Percentiles rank a stretch among this genome's conserved stretches.
phyloP scores from a whole-genome alignment of 1,140 invertebrate genomes.

The Diploscapter pachys region DNA sequence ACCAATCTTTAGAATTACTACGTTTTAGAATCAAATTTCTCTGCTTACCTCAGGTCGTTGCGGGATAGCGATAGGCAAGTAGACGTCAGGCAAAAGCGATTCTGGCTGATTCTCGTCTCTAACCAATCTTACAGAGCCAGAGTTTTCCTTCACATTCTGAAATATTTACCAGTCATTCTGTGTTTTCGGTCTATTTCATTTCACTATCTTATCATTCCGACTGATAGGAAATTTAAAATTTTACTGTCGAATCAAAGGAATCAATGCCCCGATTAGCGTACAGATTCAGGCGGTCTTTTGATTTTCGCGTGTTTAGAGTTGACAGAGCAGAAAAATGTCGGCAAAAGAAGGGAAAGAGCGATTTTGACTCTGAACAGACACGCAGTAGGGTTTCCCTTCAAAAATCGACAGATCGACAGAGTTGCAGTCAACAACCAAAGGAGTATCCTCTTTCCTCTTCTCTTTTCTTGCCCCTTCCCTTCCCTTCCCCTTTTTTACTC shows the following conservation, averaged over 20 bases:
- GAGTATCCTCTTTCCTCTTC: background rate
- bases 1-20: too few species aligned
- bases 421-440: background rate
- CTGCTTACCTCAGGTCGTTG: constrained; percentile 41
- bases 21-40: too few species aligned
- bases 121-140: constrained; percentile 51
- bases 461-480: background rate
- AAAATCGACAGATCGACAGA: background rate
- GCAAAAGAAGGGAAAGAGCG: background rate
- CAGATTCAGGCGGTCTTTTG: background rate
- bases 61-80: constrained; percentile 53
- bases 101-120: constrained; percentile 54
- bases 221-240: constrained; percentile 10
- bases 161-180: background rate
- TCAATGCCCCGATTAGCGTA: background rate
- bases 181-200: constrained; percentile 12
- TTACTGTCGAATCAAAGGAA: too few species aligned
- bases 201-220: constrained; percentile 18
- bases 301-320: background rate
- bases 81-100: constrained; percentile 51
- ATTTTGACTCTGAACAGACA: too few species aligned
- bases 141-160: constrained; percentile 49
- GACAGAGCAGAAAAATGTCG: background rate
- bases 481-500: too few species aligned
- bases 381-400: too few species aligned